Conservation (phyloP, 2,113 vertebrate genomes). For the Lasiurus borealis region DNA sequence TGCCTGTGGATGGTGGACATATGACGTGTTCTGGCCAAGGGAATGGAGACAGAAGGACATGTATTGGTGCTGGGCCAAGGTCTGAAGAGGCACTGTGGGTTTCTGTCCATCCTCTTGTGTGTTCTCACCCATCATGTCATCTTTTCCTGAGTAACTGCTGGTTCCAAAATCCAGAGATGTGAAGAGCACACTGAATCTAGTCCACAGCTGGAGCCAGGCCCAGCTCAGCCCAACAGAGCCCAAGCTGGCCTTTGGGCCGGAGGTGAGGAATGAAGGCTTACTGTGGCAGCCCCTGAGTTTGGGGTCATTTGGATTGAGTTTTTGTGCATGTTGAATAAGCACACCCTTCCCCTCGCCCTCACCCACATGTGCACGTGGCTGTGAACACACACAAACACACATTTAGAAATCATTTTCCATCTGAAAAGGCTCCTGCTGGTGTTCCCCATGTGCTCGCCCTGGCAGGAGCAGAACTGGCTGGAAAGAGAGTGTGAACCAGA, state of each 20-base stretch:
- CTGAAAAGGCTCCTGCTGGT: not conserved
- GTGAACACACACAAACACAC: not conserved
- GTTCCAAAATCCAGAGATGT: not conserved
- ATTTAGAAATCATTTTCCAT: not conserved
- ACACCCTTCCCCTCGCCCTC: too few species aligned
- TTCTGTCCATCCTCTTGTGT: not conserved
- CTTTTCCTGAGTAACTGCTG: not conserved
- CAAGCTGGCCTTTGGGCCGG: fast-evolving
- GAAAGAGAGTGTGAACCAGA: not conserved
- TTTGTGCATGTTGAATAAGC: not conserved
- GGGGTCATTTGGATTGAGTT: not conserved
- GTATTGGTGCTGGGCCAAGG: not conserved
- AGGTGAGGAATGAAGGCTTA: not conserved
- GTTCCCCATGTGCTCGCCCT: not conserved
- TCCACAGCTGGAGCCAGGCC: not conserved
- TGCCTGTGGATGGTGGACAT: not conserved
- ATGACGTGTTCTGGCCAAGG: not conserved
- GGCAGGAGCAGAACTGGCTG: fast-evolving
- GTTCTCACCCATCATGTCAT: not conserved
- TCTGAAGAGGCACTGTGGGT: not conserved
- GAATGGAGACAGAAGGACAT: not conserved
- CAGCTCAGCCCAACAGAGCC: not conserved
- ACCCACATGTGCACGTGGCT: not conserved
- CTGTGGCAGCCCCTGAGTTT: not conserved
- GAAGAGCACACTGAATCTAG: not conserved